These are phyloP conservation scores for Apis laboriosa DNA, from an alignment of 1,140 invertebrate species.

Conservation along the genomic window DNA sequence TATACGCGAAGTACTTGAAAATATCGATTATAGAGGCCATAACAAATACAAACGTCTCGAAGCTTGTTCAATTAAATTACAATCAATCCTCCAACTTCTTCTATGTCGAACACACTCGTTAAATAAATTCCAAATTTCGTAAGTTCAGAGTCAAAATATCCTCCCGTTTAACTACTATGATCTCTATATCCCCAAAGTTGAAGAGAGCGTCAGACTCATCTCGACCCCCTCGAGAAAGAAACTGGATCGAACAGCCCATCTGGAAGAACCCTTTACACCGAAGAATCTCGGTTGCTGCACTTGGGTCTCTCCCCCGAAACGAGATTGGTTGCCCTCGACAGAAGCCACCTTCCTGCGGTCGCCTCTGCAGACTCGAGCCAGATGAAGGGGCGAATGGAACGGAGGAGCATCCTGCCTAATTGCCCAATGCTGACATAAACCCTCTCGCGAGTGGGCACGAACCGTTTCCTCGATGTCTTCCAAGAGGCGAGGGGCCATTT, in stretches of 20 bases:
- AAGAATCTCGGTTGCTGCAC: constrained; percentile 26
- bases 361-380: constrained; percentile 1
- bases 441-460: constrained; percentile 7
- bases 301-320: constrained; percentile 8
- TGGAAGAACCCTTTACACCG: not conserved
- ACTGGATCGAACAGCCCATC: not conserved
- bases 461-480: constrained; percentile 14
- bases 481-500: too few relatives aligned
- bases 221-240: not conserved
- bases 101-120: too few relatives aligned
- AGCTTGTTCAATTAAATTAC: too few relatives aligned
- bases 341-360: constrained; percentile 43
- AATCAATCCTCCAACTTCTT: too few relatives aligned
- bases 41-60: too few relatives aligned
- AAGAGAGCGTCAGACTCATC: not conserved
- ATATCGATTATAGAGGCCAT: too few relatives aligned
- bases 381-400: constrained; percentile 20
- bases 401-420: constrained; percentile 34
- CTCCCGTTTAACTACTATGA: too few relatives aligned
- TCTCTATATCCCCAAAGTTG: not conserved
- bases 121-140: too few relatives aligned
- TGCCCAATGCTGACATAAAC: constrained; percentile 46
- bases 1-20: too few relatives aligned
- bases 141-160: too few relatives aligned
- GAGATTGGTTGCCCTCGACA: constrained; percentile 43